Conservation (phyloP, 2,797 vertebrate species). For the Schizopygopsis malacanthus region DNA sequence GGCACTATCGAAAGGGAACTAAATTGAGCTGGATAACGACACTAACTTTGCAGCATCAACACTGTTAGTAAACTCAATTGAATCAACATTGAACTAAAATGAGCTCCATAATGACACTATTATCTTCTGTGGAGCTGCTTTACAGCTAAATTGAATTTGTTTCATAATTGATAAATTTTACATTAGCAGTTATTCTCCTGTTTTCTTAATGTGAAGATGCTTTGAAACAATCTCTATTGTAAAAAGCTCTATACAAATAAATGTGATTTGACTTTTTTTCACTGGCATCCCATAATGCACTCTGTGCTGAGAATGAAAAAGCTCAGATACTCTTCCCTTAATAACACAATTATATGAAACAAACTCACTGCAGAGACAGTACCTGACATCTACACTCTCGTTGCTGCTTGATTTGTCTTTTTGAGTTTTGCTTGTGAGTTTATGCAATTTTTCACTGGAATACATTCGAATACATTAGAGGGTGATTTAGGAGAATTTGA, state of each 20-base stretch:
- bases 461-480: background rate
- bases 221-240: background rate
- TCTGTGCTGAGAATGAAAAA: background rate
- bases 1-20: background rate
- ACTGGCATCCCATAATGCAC: background rate
- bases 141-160: background rate
- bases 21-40: background rate
- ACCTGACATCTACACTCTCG: background rate
- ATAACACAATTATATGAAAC: background rate
- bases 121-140: background rate
- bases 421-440: background rate
- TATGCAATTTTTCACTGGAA: background rate
- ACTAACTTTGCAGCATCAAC: background rate
- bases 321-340: background rate
- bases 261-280: background rate
- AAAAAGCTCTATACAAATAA: background rate
- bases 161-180: background rate
- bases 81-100: background rate
- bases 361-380: background rate
- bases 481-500: background rate
- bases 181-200: background rate
- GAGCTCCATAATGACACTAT: background rate
- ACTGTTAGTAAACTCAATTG: background rate
- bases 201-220: background rate
- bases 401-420: constrained; percentile 10